phyloP scores from a whole-genome alignment of 2,888 invertebrate genomes.

The Cerastis rubricosa region DNA sequence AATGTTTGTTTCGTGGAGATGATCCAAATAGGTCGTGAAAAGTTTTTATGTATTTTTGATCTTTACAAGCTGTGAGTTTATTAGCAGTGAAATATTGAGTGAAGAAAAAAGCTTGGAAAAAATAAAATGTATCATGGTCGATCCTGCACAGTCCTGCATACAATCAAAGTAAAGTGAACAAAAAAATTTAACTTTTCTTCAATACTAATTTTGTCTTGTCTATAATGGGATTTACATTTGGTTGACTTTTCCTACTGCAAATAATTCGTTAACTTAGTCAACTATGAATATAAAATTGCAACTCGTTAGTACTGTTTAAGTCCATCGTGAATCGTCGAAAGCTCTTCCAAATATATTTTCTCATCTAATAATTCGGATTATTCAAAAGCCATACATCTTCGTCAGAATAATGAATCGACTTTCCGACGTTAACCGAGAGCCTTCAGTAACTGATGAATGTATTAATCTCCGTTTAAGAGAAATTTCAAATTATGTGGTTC shows the following conservation, averaged over 20 bases:
- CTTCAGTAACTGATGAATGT: constrained; percentile 71
- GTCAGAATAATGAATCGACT: constrained; percentile 75
- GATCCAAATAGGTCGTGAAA: neutral
- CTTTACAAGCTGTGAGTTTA: neutral
- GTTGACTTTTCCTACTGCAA: neutral
- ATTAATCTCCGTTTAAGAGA: constrained; percentile 67
- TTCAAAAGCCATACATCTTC: constrained; percentile 73
- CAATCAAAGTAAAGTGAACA: neutral
- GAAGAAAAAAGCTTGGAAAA: neutral
- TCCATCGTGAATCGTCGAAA: neutral
- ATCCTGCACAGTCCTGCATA: neutral
- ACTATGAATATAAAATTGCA: neutral
- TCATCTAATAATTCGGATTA: constrained; percentile 56
- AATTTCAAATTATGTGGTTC: constrained; percentile 24
- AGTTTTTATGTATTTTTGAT: neutral
- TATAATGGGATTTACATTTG: neutral
- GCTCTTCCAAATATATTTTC: constrained; percentile 34
- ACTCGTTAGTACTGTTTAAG: neutral
- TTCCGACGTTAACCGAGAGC: constrained; percentile 68
- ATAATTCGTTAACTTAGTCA: neutral
- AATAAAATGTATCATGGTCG: neutral
- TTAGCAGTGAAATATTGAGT: neutral
- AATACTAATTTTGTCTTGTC: neutral
- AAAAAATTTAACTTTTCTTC: neutral
- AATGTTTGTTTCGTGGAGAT: neutral